Conservation (phyloP, 2,888 invertebrate species). For the Saturnia japonica region DNA sequence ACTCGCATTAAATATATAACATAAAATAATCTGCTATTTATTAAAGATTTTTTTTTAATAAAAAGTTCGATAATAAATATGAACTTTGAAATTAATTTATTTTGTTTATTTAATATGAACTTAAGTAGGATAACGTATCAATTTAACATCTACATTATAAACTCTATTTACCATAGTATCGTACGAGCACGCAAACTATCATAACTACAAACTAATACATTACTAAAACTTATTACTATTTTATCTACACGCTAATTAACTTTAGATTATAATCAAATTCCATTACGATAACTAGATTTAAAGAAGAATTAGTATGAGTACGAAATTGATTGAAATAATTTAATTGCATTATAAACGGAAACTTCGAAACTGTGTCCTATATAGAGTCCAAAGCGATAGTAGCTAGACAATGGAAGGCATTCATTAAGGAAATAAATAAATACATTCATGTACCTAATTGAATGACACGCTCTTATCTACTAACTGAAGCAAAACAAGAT, state of each 20-base stretch:
- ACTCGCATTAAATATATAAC: no score
- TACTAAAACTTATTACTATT: constrained; percentile 11
- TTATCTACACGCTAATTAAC: constrained; percentile 11
- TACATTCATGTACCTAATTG: constrained; percentile 3
- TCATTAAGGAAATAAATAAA: constrained; percentile 9
- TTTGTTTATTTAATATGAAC: not conserved
- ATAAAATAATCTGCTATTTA: no score
- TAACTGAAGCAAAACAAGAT: not conserved
- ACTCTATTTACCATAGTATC: not conserved
- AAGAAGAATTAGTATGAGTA: not conserved
- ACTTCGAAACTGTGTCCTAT: not conserved
- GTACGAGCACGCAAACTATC: not conserved
- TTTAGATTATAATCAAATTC: constrained; percentile 11
- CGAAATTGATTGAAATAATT: not conserved
- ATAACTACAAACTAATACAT: not conserved
- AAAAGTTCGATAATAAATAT: no score
- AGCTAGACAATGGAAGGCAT: not conserved
- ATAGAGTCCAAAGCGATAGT: not conserved
- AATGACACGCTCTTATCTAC: not conserved
- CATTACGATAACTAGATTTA: constrained; percentile 11
- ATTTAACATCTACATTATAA: not conserved
- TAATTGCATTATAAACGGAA: not conserved
- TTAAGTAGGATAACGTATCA: not conserved
- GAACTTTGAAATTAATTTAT: not conserved
- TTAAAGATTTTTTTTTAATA: no score